phyloP scores from a whole-genome alignment of 2,888 invertebrate species.

The Polydrusus pterygomalis region DNA sequence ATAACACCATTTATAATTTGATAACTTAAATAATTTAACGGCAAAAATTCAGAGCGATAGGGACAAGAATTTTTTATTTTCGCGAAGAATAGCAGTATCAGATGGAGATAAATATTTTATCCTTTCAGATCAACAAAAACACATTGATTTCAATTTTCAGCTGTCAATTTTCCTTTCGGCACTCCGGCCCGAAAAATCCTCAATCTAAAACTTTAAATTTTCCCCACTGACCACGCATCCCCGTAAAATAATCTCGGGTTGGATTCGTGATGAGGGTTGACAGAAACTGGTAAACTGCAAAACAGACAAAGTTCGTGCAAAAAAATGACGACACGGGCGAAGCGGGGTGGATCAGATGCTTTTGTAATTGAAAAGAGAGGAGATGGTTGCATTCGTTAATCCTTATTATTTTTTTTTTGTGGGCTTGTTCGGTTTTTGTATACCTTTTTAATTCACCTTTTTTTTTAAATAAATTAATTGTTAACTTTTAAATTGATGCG shows the following conservation, averaged over 20 bases:
- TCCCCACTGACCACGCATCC: slow-evolving; percentile 44
- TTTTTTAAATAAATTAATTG: too few relatives aligned
- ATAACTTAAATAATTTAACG: too few relatives aligned
- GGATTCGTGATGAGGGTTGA: slow-evolving; percentile 44
- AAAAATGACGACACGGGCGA: slow-evolving; percentile 16
- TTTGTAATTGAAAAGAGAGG: slow-evolving; percentile 6
- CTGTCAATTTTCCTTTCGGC: slow-evolving; percentile 41
- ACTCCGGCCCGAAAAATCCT: slow-evolving; percentile 34
- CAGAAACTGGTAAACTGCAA: slow-evolving; percentile 43
- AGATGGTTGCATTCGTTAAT: slow-evolving; percentile 1
- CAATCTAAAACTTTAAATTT: slow-evolving; percentile 52
- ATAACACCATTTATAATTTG: too few relatives aligned
- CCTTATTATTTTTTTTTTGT: too few relatives aligned
- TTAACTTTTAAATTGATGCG: too few relatives aligned
- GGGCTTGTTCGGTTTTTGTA: too few relatives aligned
- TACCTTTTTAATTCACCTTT: too few relatives aligned
- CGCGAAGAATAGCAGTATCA: too few relatives aligned
- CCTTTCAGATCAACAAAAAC: slow-evolving; percentile 6
- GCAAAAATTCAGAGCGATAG: too few relatives aligned
- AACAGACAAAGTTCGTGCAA: slow-evolving; percentile 36
- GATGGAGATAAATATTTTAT: slow-evolving; percentile 10
- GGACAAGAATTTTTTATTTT: too few relatives aligned
- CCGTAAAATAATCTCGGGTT: slow-evolving; percentile 39
- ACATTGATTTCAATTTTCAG: slow-evolving; percentile 45
- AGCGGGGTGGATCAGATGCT: background rate